phyloP scores from a whole-genome alignment of 2,113 vertebrate genomes.

The Tretioscincus oriximinensis region DNA sequence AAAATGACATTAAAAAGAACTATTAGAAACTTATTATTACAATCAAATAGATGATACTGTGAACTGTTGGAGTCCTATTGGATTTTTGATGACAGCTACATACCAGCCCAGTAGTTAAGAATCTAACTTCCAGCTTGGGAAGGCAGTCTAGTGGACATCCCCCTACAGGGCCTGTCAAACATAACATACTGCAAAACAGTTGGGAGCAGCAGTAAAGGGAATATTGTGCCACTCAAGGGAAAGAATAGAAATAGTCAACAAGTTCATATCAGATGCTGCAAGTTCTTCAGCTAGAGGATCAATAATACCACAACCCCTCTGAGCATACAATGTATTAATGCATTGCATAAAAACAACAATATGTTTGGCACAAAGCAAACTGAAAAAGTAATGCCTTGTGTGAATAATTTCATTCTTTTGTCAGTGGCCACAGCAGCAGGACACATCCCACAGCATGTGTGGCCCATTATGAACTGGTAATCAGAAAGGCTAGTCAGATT shows the following conservation, averaged over 20 bases:
- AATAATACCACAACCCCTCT: not conserved
- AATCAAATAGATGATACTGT: conserved; percentile 9
- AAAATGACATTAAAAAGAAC: conserved; percentile 5
- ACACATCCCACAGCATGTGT: too few species aligned
- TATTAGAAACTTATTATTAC: conserved; percentile 19
- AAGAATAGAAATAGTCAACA: not conserved
- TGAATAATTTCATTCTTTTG: too few species aligned
- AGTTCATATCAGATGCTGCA: not conserved
- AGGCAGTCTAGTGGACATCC: not conserved
- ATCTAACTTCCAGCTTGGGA: conserved; percentile 3
- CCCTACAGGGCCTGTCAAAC: conserved; percentile 25
- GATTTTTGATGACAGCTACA: not conserved
- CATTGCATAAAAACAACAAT: too few species aligned
- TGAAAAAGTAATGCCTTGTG: too few species aligned
- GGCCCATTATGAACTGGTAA: too few species aligned
- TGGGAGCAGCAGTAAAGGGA: not conserved
- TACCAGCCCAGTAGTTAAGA: not conserved
- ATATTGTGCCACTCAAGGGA: not conserved
- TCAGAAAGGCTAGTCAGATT: too few species aligned
- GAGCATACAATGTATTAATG: not conserved
- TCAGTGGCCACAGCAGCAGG: too few species aligned
- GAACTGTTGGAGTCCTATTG: not conserved
- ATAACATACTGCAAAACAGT: conserved; percentile 8
- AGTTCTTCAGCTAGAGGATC: rapidly evolving
- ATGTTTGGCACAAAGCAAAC: too few species aligned